phyloP scores from a whole-genome alignment of 2,888 invertebrate species.

The Choreutis nemorana region DNA sequence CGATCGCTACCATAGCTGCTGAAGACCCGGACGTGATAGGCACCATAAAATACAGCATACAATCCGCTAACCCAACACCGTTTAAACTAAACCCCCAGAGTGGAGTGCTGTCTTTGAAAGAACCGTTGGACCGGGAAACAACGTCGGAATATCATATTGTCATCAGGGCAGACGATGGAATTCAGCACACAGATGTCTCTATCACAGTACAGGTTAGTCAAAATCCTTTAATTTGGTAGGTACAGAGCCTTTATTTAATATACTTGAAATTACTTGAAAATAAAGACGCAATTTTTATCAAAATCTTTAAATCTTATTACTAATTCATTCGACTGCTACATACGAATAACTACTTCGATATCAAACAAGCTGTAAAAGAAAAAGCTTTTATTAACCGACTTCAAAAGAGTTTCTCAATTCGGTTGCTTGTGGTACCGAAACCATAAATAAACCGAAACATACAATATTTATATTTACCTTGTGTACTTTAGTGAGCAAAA shows the following conservation, averaged over 20 bases:
- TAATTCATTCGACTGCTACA: neutral
- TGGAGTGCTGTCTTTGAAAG: slow-evolving; percentile 77
- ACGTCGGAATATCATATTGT: slow-evolving; percentile 79
- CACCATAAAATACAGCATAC: slow-evolving; percentile 76
- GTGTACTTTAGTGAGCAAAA: too few relatives aligned
- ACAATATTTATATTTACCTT: too few relatives aligned
- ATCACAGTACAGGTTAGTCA: slow-evolving; percentile 80
- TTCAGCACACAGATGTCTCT: slow-evolving; percentile 82
- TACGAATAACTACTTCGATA: too few relatives aligned
- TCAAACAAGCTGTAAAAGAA: too few relatives aligned
- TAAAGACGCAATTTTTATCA: neutral
- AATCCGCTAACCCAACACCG: slow-evolving; percentile 70
- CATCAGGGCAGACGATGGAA: slow-evolving; percentile 88
- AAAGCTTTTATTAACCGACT: too few relatives aligned
- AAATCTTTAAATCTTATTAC: neutral
- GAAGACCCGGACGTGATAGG: slow-evolving; percentile 88
- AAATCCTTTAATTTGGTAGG: too few relatives aligned
- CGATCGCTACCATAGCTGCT: slow-evolving; percentile 79
- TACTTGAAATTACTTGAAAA: neutral
- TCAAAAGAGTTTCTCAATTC: too few relatives aligned
- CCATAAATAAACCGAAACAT: too few relatives aligned
- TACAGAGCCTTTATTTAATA: too few relatives aligned
- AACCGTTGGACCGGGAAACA: slow-evolving; percentile 85
- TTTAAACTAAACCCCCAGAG: slow-evolving; percentile 76
- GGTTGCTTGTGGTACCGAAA: too few relatives aligned